Conservation (phyloP, 2,113 vertebrate genomes). For the Ranitomeya imitator region DNA sequence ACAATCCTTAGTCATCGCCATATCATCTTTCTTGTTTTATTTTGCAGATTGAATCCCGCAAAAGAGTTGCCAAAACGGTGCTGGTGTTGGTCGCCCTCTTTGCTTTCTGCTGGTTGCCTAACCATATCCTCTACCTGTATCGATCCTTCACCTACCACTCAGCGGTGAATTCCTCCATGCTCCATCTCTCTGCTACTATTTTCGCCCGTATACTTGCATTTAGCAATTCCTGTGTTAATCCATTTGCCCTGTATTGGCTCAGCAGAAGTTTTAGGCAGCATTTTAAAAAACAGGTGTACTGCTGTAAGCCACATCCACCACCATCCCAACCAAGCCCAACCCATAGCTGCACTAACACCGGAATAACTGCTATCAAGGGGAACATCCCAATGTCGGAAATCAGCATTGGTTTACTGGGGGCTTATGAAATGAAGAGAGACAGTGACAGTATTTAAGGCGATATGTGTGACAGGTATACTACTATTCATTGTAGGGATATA, state of each 20-base stretch:
- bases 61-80: slow-evolving; percentile 80
- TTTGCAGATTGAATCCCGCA: slow-evolving; percentile 78
- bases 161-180: slow-evolving; percentile 68
- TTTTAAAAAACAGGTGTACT: slow-evolving; percentile 76
- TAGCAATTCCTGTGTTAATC: slow-evolving; percentile 80
- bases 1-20: too few relatives aligned
- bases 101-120: slow-evolving; percentile 81
- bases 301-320: slow-evolving; percentile 64
- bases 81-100: slow-evolving; percentile 79
- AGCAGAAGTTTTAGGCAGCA: slow-evolving; percentile 79
- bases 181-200: slow-evolving; percentile 73
- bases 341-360: slow-evolving; percentile 65
- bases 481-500: not conserved
- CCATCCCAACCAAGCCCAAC: slow-evolving; percentile 59
- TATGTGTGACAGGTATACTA: not conserved
- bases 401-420: slow-evolving; percentile 69
- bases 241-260: slow-evolving; percentile 81
- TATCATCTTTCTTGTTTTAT: slow-evolving; percentile 1
- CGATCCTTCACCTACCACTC: slow-evolving; percentile 74
- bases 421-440: slow-evolving; percentile 68
- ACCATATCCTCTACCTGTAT: slow-evolving; percentile 79
- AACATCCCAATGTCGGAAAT: slow-evolving; percentile 71
- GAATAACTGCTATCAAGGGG: slow-evolving; percentile 62
- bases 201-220: slow-evolving; percentile 77
- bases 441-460: slow-evolving; percentile 71